Base-by-base conservation (phyloP, 1,140 invertebrate species). In the Brachionus asplanchnoidis region DNA sequence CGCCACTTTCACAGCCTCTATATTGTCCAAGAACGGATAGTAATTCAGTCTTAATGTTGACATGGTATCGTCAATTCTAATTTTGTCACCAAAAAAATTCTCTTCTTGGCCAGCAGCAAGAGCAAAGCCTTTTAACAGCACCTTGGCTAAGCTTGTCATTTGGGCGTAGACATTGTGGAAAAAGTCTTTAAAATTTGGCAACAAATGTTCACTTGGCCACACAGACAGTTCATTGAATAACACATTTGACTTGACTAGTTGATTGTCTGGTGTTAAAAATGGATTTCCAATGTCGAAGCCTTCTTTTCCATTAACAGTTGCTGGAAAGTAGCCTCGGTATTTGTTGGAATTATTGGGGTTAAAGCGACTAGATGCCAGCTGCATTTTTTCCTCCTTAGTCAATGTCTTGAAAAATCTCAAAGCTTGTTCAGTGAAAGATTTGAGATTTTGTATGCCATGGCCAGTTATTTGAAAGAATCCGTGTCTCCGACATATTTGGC, bases 261-360 rank as follows among this genome's bases (percentile, higher is more conserved):
- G 23, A n/a, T 78, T 8, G 3, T 50, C 20, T 12, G 20, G 12
- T 23, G 12, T 44, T 17, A 75, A 17, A 28, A 40, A 26, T 3
- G 75, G 44, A 50, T 50, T 50, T 0, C 42, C 42, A 23, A 78
- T n/a, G 50, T 78, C 75, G 14, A 53, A 50, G 20, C 75, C 75
- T 53, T 78, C 75, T 78, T 78, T 78, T 26, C 75, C 75, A 78
- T 78, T 78, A 12, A 53, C 46, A n/a, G 7, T 50, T 14, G 75
- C n/a, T 11, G 75, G 75, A 78, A 78, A 78, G 20, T 78, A 78
- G 5, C 75, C 44, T 1, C 75, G 75, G 12, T 78, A 78, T 7
- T 23, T 78, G 17, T 50, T 78, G 3, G 3, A 2, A 78, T 17
- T 78, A 0, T 4, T 8, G 12, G 75, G 11, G 28, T 78, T 78